Percentiles rank a stretch among this genome's conserved stretches.
Conservation (phyloP, 2,888 invertebrate species). For the Aporophyla lueneburgensis region DNA sequence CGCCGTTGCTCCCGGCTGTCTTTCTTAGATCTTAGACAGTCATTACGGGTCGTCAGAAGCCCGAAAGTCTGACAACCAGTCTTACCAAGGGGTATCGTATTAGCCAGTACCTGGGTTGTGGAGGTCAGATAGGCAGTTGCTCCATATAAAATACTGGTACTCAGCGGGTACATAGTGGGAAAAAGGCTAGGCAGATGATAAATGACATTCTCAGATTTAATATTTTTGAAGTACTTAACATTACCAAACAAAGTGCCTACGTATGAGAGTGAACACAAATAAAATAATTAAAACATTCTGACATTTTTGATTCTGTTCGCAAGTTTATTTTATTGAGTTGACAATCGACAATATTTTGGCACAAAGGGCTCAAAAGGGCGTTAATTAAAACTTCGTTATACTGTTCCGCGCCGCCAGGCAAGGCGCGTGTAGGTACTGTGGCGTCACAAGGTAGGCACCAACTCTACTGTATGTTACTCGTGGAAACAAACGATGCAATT, state of each 20-base stretch:
- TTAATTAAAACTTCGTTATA: constrained; percentile 72
- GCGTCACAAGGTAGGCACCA: constrained; percentile 31
- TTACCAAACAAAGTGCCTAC: not conserved
- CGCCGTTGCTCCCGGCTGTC: no score
- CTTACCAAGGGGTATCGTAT: no score
- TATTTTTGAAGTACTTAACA: not conserved
- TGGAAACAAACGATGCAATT: constrained; percentile 20
- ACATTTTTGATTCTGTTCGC: not conserved
- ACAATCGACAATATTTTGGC: constrained; percentile 32
- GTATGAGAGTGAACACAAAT: not conserved
- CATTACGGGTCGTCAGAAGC: no score
- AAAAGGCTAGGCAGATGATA: no score
- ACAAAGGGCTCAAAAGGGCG: constrained; percentile 57
- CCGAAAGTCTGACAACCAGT: no score
- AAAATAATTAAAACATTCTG: constrained; percentile 7
- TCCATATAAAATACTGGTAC: no score
- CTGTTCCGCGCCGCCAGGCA: constrained; percentile 63
- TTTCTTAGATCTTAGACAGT: no score
- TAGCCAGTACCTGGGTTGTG: no score
- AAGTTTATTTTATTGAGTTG: constrained; percentile 45
- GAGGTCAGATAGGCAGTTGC: no score
- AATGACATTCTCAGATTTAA: not conserved
- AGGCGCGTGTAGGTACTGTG: constrained; percentile 37
- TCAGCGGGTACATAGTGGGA: no score
- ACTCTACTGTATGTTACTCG: constrained; percentile 20